These are phyloP conservation scores for Oxyruncus cristatus DNA, from an alignment of 2,113 vertebrate genomes.

Conservation along the genomic window DNA sequence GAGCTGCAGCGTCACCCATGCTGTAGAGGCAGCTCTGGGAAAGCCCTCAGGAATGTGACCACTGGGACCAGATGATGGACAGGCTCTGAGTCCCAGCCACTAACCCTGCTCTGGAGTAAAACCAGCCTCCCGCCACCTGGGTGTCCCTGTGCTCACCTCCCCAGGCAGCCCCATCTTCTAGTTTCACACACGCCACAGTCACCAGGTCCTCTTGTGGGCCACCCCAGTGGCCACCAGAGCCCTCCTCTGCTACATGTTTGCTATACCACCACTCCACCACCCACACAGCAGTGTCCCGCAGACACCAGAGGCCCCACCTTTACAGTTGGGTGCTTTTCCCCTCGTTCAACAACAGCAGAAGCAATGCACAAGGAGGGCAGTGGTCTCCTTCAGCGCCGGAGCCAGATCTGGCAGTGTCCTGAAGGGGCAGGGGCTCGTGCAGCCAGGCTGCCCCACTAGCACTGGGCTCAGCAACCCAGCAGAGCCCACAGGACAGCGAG, in stretches of 20 bases:
- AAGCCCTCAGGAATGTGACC: background rate
- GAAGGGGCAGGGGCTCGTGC: background rate
- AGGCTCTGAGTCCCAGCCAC: background rate
- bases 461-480: background rate
- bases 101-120: background rate
- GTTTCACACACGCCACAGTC: background rate
- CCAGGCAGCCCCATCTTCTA: background rate
- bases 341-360: background rate
- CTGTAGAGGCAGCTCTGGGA: background rate
- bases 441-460: rapidly evolving
- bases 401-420: background rate
- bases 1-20: background rate
- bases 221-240: background rate
- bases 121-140: background rate
- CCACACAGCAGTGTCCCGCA: rapidly evolving
- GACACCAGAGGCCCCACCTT: background rate
- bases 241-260: background rate
- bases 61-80: background rate
- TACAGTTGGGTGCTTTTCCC: background rate
- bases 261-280: background rate
- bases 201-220: background rate
- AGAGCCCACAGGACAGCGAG: rapidly evolving
- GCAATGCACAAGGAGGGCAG: background rate
- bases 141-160: background rate
- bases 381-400: background rate